A percentile compares a stretch with the other conserved stretches of the same genome.
Evolutionary conservation across 2,888 invertebrate species (phyloP).

Genomic region (Sclerodermus sp.): DNA sequence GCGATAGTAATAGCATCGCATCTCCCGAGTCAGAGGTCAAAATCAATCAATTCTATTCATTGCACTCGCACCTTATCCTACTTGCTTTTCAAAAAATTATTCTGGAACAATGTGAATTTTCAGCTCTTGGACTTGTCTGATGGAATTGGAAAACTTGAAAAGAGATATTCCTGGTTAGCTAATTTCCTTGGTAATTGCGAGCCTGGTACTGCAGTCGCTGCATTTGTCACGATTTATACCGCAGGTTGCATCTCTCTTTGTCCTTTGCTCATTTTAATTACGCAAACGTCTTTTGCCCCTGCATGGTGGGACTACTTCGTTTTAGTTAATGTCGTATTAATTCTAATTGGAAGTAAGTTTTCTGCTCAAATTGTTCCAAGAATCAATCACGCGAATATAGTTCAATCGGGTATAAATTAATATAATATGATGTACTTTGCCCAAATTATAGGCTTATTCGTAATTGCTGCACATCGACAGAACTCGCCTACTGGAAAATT

Average conservation of each 20-base stretch:
- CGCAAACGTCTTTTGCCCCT: slow-evolving; percentile 33
- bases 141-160: slow-evolving; percentile 71
- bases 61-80: no score
- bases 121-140: slow-evolving; percentile 53
- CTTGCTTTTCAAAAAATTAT: neutral
- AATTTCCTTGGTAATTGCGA: slow-evolving; percentile 73
- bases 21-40: slow-evolving; percentile 46
- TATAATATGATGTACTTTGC: no score
- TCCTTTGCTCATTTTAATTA: slow-evolving; percentile 55
- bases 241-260: slow-evolving; percentile 71
- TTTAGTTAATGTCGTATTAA: slow-evolving; percentile 65
- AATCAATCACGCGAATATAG: neutral
- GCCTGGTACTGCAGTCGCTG: slow-evolving; percentile 71
- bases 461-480: slow-evolving; percentile 78
- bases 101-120: neutral
- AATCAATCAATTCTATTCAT: no score
- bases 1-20: slow-evolving; percentile 43
- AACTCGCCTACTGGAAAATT: slow-evolving; percentile 70
- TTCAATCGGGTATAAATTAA: neutral
- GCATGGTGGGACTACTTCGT: slow-evolving; percentile 73
- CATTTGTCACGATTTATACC: slow-evolving; percentile 72
- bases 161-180: slow-evolving; percentile 74
- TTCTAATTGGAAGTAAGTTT: slow-evolving; percentile 68
- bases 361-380: neutral
- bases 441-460: slow-evolving; percentile 66